phyloP scores from a whole-genome alignment of 2,797 vertebrate species.

The Liasis olivaceus region DNA sequence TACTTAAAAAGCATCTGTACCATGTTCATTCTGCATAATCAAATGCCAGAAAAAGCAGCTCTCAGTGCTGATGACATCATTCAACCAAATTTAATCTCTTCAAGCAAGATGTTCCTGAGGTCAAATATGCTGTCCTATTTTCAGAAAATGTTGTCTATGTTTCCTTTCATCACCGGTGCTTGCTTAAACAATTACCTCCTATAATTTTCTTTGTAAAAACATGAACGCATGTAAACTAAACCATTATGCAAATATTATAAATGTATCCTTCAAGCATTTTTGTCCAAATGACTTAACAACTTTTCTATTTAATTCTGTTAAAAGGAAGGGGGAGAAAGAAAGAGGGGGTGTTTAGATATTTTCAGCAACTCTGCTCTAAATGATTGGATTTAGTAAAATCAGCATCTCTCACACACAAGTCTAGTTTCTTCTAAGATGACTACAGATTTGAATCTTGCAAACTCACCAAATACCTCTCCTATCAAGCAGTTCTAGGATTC shows the following conservation, averaged over 20 bases:
- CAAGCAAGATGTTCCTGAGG: slow-evolving; percentile 39
- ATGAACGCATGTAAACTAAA: not conserved
- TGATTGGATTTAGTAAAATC: not conserved
- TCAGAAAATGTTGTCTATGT: slow-evolving; percentile 40
- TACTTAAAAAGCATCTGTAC: slow-evolving; percentile 7
- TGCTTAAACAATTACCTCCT: slow-evolving; percentile 9
- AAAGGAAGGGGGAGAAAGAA: not conserved
- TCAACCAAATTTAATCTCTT: slow-evolving; percentile 44
- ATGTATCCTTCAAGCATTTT: not conserved
- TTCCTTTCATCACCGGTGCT: slow-evolving; percentile 23
- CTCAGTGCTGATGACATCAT: slow-evolving; percentile 48
- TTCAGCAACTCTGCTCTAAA: not conserved
- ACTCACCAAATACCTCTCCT: not conserved
- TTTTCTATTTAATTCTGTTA: not conserved
- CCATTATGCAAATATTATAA: not conserved
- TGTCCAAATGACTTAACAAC: not conserved
- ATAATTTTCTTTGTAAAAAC: not conserved
- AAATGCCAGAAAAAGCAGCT: slow-evolving; percentile 48
- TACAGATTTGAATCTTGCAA: not conserved
- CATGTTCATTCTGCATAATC: slow-evolving; percentile 27
- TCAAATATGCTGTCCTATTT: slow-evolving; percentile 38
- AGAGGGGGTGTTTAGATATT: not conserved
- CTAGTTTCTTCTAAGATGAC: not conserved
- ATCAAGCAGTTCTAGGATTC: not conserved
- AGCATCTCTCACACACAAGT: not conserved